These are phyloP conservation scores for Sebastes itinus DNA, from an alignment of 2,797 vertebrate species.

Conservation along the genomic window DNA sequence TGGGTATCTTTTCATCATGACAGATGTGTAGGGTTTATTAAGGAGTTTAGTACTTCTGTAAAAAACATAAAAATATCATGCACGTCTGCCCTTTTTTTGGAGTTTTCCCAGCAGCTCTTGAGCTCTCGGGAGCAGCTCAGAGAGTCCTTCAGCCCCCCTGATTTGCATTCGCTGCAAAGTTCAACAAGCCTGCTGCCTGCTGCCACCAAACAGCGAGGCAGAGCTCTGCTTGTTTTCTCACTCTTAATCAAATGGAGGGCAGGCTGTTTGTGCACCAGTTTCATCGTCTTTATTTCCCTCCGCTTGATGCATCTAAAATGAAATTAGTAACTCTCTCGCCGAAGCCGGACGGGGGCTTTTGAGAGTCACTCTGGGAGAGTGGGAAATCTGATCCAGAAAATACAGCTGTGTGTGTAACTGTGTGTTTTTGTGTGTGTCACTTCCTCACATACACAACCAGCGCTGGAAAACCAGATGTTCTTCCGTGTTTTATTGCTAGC, in stretches of 20 bases:
- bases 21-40: not conserved
- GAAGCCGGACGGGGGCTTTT: constrained; percentile 8
- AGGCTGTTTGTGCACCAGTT: constrained; percentile 49
- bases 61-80: not conserved
- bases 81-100: constrained; percentile 37
- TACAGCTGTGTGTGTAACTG: constrained; percentile 57
- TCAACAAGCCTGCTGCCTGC: constrained; percentile 38
- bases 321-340: constrained; percentile 42
- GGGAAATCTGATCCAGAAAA: constrained; percentile 52
- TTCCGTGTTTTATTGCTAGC: constrained; percentile 60
- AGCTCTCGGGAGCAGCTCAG: constrained; percentile 26
- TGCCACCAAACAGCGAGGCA: not conserved
- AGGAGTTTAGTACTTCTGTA: not conserved
- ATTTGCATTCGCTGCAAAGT: constrained; percentile 52
- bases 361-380: constrained; percentile 48
- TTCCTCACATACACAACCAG: constrained; percentile 43
- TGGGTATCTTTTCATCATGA: not conserved
- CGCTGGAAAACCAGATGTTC: constrained; percentile 62
- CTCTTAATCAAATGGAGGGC: constrained; percentile 56
- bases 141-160: constrained; percentile 30
- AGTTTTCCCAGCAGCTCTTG: constrained; percentile 36
- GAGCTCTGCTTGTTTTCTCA: constrained; percentile 33
- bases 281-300: constrained; percentile 45
- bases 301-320: constrained; percentile 45
- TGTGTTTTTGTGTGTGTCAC: constrained; percentile 52